These are phyloP conservation scores for Centrocercus urophasianus DNA, from an alignment of 2,113 vertebrate species.

Conservation along the genomic window DNA sequence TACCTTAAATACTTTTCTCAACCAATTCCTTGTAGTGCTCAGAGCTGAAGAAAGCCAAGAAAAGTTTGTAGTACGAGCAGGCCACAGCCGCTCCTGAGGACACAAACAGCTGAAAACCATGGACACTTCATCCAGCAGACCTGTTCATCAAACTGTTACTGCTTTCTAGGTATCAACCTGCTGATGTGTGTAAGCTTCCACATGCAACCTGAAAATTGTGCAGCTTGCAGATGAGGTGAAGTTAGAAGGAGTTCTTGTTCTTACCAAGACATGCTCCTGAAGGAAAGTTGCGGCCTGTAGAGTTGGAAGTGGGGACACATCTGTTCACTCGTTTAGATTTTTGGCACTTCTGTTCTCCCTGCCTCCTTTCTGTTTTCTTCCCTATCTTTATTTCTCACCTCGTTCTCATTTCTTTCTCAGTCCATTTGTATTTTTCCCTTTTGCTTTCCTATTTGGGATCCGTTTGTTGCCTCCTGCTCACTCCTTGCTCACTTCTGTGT, in stretches of 20 bases:
- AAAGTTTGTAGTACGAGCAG: background rate
- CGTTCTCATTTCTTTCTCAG: fast-evolving
- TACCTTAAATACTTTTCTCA: background rate
- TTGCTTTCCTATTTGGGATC: background rate
- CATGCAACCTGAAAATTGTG: background rate
- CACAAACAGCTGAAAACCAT: background rate
- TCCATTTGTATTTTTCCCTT: background rate
- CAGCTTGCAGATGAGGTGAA: background rate
- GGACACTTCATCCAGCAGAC: background rate
- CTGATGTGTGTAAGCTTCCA: background rate
- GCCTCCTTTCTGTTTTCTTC: background rate
- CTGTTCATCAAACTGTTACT: background rate
- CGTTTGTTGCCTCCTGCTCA: background rate
- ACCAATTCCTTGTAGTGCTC: background rate
- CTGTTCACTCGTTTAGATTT: background rate
- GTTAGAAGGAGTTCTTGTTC: background rate
- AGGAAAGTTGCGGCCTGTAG: constrained; percentile 21
- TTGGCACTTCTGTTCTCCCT: background rate
- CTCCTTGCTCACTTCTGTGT: background rate
- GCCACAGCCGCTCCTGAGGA: background rate
- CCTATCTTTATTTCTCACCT: background rate
- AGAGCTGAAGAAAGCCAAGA: background rate
- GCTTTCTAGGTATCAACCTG: background rate
- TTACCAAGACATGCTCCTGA: background rate
- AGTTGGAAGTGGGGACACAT: background rate